A percentile compares a stretch with the other conserved stretches of the same genome.
Conservation (phyloP, 2,113 vertebrate species). For the Empidonax traillii region DNA sequence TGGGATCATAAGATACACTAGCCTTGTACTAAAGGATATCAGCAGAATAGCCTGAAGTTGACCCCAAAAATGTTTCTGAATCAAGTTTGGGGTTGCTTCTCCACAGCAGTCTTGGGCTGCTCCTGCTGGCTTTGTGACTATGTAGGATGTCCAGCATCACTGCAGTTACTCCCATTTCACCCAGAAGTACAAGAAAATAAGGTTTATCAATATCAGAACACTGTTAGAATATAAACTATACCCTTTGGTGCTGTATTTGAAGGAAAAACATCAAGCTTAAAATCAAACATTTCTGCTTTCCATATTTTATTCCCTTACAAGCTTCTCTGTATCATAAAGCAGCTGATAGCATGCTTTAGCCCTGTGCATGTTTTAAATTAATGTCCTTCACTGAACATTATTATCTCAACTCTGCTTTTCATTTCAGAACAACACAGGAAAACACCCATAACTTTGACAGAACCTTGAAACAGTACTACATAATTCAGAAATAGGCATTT, state of each 20-base stretch:
- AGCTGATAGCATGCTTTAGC: background rate
- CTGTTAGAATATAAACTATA: background rate
- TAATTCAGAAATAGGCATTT: background rate
- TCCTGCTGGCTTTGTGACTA: background rate
- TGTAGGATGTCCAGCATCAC: background rate
- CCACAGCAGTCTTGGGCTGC: background rate
- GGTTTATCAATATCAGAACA: background rate
- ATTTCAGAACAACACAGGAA: constrained; percentile 4
- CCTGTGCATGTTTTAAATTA: background rate
- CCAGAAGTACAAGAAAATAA: background rate
- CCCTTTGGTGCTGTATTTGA: background rate
- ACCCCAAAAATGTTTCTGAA: background rate
- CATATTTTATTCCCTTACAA: background rate
- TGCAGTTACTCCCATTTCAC: background rate
- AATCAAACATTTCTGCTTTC: background rate
- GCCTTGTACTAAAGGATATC: background rate
- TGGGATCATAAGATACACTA: background rate
- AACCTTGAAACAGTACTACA: background rate
- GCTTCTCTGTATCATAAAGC: background rate
- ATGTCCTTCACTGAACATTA: background rate
- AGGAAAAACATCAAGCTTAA: background rate
- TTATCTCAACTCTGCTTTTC: background rate
- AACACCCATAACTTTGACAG: background rate
- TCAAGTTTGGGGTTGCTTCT: background rate
- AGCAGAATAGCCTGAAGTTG: background rate